phyloP scores from a whole-genome alignment of 2,797 vertebrate species.

The Mormyrops attenuatus region DNA sequence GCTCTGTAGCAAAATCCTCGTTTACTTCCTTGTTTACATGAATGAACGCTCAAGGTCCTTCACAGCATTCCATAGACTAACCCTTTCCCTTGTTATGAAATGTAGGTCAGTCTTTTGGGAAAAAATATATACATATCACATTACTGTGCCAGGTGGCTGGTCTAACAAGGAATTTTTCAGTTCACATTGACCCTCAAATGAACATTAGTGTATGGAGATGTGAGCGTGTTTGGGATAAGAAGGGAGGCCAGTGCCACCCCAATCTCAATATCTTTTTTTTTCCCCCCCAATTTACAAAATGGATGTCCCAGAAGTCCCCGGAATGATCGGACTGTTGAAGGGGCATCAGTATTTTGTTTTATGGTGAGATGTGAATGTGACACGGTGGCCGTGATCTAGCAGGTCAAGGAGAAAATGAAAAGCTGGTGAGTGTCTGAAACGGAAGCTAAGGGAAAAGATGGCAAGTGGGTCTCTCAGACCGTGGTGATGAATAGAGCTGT shows the following conservation, averaged over 20 bases:
- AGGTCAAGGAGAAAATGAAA: background rate
- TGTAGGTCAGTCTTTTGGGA: background rate
- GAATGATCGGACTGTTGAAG: background rate
- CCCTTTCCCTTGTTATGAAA: background rate
- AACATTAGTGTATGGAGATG: background rate
- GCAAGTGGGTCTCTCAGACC: background rate
- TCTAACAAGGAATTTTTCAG: background rate
- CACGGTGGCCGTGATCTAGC: background rate
- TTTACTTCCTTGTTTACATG: slow-evolving; percentile 15
- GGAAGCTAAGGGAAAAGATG: background rate
- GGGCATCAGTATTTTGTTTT: background rate
- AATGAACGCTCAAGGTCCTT: slow-evolving; percentile 7
- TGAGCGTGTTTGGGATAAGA: background rate
- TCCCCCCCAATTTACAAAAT: background rate
- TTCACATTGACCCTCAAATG: background rate
- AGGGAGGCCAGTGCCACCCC: background rate
- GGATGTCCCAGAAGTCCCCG: background rate
- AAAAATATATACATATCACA: background rate
- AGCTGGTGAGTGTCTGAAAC: background rate
- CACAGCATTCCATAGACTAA: background rate
- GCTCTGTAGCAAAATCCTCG: background rate
- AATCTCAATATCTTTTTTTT: background rate
- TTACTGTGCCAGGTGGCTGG: background rate
- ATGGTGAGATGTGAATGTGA: background rate
- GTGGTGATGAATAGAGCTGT: background rate